Evolutionary conservation across 2,888 invertebrate species (phyloP).

Genomic region (Synanthedon myopaeformis): DNA sequence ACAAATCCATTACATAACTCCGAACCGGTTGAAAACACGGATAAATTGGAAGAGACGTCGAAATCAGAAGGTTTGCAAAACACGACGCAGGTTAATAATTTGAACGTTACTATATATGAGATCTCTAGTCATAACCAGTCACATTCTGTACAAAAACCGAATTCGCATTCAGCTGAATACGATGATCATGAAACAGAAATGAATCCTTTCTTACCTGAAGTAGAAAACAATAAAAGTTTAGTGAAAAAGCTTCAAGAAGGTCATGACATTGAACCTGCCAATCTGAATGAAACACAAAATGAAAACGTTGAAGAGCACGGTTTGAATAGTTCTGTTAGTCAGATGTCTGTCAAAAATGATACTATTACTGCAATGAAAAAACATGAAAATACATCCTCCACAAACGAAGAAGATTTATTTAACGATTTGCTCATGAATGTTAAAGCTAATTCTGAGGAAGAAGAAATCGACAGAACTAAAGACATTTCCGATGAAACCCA

Average conservation of each 20-base stretch:
- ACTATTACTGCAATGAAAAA: conserved; percentile 3
- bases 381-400: conserved; percentile 7
- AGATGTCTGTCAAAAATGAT: background rate
- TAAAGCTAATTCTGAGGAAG: conserved; percentile 14
- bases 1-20: conserved; percentile 1
- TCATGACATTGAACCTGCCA: conserved; percentile 54
- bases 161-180: conserved; percentile 36
- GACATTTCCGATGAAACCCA: conserved; percentile 5
- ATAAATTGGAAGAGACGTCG: conserved; percentile 1
- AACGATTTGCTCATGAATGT: conserved; percentile 23
- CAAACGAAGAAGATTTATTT: conserved; percentile 18
- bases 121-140: conserved; percentile 39
- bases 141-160: conserved; percentile 22
- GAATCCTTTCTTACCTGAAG: conserved; percentile 77
- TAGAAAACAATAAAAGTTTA: conserved; percentile 71
- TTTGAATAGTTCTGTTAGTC: conserved; percentile 8
- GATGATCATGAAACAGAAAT: conserved; percentile 68
- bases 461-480: conserved; percentile 11
- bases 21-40: conserved; percentile 2
- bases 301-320: conserved; percentile 44
- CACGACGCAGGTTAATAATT: conserved; percentile 35
- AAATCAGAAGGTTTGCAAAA: conserved; percentile 14
- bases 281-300: conserved; percentile 54
- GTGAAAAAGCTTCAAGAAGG: conserved; percentile 72
- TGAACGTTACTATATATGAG: conserved; percentile 59